These are phyloP conservation scores for Puffinus mauretanicus DNA, from an alignment of 2,113 vertebrate genomes.

Conservation along the genomic window DNA sequence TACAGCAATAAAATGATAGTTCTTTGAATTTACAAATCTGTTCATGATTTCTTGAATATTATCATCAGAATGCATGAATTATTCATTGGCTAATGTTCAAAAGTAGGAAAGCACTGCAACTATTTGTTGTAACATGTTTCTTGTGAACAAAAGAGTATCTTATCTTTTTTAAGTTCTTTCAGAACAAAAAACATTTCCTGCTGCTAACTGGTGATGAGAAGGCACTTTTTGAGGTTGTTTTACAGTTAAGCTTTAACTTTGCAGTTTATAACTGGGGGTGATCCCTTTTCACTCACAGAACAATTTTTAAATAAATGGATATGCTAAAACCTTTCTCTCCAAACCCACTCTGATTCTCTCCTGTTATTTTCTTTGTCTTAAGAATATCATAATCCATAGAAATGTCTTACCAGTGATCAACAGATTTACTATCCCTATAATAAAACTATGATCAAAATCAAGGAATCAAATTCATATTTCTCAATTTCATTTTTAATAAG, in stretches of 20 bases:
- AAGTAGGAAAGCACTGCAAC: neutral
- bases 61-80: neutral
- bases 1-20: neutral
- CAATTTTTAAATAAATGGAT: neutral
- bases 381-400: neutral
- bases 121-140: neutral
- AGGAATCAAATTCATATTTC: neutral
- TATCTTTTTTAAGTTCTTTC: neutral
- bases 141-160: neutral
- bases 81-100: neutral
- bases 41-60: neutral
- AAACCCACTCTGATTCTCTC: neutral
- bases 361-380: neutral
- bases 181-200: fast-evolving
- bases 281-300: neutral
- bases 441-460: neutral
- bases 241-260: neutral
- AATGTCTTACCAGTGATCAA: neutral
- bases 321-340: neutral
- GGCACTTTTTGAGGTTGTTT: neutral
- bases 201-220: neutral
- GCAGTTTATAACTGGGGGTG: neutral
- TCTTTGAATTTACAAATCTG: neutral
- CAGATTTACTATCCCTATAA: neutral
- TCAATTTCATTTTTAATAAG: neutral